Conservation (phyloP, 2,888 invertebrate species). For the Asteroscopus sphinx region DNA sequence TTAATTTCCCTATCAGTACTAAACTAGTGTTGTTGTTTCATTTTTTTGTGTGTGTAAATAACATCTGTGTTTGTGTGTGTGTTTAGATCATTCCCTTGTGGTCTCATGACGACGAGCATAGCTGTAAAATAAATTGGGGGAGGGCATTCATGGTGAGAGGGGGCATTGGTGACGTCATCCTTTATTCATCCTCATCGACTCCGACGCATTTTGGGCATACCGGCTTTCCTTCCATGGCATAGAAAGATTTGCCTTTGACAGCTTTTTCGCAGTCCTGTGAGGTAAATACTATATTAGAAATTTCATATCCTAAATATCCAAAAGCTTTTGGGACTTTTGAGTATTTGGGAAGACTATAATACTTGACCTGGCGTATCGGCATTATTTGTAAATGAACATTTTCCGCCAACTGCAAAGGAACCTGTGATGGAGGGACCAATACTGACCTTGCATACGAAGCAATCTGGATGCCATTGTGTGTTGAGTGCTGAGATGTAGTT, state of each 20-base stretch:
- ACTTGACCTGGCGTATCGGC: slow-evolving; percentile 78
- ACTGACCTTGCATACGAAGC: slow-evolving; percentile 99
- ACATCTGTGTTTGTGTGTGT: slow-evolving; percentile 71
- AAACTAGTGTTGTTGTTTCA: slow-evolving; percentile 72
- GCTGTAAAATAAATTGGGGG: slow-evolving; percentile 86
- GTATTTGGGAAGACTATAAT: slow-evolving; percentile 62
- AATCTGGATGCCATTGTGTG: slow-evolving; percentile 99
- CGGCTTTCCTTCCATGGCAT: slow-evolving; percentile 98
- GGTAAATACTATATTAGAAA: slow-evolving; percentile 65
- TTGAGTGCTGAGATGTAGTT: slow-evolving; percentile 99
- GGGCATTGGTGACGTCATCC: slow-evolving; percentile 70
- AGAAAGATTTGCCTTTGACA: slow-evolving; percentile 98
- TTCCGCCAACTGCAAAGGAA: slow-evolving; percentile 20
- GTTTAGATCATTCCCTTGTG: slow-evolving; percentile 67
- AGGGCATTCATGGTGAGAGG: slow-evolving; percentile 78
- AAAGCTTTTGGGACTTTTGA: slow-evolving; percentile 39
- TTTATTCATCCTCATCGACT: slow-evolving; percentile 95
- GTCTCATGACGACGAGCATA: slow-evolving; percentile 77
- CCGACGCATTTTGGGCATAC: slow-evolving; percentile 98
- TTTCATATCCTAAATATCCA: slow-evolving; percentile 54
- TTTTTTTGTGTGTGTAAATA: slow-evolving; percentile 66
- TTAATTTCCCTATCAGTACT: slow-evolving; percentile 74
- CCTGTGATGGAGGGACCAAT: slow-evolving; percentile 51
- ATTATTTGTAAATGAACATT: slow-evolving; percentile 16
- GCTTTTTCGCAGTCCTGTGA: slow-evolving; percentile 97